phyloP scores from a whole-genome alignment of 2,797 vertebrate species.

The Danio albolineatus region DNA sequence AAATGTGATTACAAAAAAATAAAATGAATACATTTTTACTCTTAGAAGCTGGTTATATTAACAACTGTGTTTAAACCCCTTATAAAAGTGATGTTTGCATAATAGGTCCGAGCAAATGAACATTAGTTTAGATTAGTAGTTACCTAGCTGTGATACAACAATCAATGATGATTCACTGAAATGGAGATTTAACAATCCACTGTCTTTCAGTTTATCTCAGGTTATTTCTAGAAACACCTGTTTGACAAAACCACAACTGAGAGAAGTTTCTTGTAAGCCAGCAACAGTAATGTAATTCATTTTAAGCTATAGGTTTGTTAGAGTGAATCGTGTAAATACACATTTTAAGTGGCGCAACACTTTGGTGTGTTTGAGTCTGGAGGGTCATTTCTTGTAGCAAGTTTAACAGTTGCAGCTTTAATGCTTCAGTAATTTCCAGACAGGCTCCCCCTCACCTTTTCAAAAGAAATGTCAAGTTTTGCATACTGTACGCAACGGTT shows the following conservation, averaged over 20 bases:
- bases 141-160: background rate
- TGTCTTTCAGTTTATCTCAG: background rate
- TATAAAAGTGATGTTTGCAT: too few relatives aligned
- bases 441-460: background rate
- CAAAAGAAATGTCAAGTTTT: conserved; percentile 64
- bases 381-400: background rate
- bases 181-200: background rate
- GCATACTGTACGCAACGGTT: conserved; percentile 63
- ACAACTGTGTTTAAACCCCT: too few relatives aligned
- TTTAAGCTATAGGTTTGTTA: background rate
- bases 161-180: background rate
- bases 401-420: conserved; percentile 12
- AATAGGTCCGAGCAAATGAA: background rate
- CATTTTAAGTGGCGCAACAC: background rate
- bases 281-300: background rate
- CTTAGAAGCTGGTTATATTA: too few relatives aligned
- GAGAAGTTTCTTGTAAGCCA: background rate
- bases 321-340: background rate
- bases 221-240: conserved; percentile 9
- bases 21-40: too few relatives aligned
- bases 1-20: too few relatives aligned
- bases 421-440: conserved; percentile 33
- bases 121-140: too few relatives aligned
- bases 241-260: conserved; percentile 16
- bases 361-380: background rate